Conservation (phyloP, 2,888 invertebrate genomes). For the Andrena praecox region DNA sequence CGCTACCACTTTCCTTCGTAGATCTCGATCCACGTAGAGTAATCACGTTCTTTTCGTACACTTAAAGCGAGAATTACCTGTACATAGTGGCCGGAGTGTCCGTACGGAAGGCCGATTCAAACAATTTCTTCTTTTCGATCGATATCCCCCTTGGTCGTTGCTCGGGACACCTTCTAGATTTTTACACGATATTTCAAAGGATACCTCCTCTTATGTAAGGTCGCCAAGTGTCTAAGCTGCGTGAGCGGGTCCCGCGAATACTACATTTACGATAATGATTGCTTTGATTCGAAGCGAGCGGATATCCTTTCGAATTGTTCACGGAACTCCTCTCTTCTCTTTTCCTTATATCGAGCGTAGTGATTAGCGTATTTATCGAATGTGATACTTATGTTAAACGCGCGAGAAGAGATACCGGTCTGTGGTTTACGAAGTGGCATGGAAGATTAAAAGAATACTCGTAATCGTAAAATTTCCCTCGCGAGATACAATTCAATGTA, state of each 20-base stretch:
- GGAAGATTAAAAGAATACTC: slow-evolving; percentile 40
- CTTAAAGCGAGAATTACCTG: slow-evolving; percentile 39
- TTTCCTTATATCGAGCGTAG: slow-evolving; percentile 32
- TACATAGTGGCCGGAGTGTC: slow-evolving; percentile 42
- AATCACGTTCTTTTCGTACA: slow-evolving; percentile 48
- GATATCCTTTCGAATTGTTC: slow-evolving; percentile 10
- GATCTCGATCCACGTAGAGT: slow-evolving; percentile 32
- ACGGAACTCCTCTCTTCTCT: slow-evolving; percentile 20
- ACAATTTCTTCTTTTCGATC: slow-evolving; percentile 8
- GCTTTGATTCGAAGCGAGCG: slow-evolving; percentile 11
- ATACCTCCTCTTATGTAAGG: slow-evolving; percentile 17
- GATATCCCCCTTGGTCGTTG: slow-evolving; percentile 1
- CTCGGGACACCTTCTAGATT: slow-evolving; percentile 30
- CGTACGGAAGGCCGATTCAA: slow-evolving; percentile 16
- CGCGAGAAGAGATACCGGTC: slow-evolving; percentile 24
- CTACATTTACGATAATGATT: neutral
- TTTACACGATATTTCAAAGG: slow-evolving; percentile 31
- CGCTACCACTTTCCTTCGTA: slow-evolving; percentile 7
- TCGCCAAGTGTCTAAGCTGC: neutral
- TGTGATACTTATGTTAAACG: slow-evolving; percentile 80
- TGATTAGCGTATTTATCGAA: slow-evolving; percentile 74
- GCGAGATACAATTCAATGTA: slow-evolving; percentile 24
- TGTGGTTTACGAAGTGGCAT: too few species aligned
- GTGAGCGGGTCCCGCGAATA: neutral
- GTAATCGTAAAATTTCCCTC: slow-evolving; percentile 34